Conservation (phyloP, 2,797 vertebrate species). For the Eidolon dupreanum region DNA sequence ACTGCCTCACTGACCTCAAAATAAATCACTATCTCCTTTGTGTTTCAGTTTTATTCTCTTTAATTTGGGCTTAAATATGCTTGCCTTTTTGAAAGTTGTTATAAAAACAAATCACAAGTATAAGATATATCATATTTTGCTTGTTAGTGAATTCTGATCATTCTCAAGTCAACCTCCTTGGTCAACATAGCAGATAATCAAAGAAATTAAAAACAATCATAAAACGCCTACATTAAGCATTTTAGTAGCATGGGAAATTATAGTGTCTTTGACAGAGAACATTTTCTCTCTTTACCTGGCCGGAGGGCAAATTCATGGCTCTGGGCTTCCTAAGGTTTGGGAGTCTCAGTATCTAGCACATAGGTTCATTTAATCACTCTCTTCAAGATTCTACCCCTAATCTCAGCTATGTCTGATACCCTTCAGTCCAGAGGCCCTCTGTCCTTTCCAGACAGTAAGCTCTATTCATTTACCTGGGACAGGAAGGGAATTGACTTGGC, state of each 20-base stretch:
- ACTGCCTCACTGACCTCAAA: neutral
- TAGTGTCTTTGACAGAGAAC: neutral
- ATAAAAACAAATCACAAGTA: neutral
- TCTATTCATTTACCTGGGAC: neutral
- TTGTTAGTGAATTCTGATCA: neutral
- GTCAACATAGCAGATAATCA: neutral
- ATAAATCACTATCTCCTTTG: neutral
- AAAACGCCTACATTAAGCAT: neutral
- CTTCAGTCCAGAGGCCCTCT: neutral
- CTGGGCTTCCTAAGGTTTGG: neutral
- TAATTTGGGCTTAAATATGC: neutral
- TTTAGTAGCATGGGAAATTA: neutral
- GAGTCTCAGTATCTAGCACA: neutral
- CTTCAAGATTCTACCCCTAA: neutral
- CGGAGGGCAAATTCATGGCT: neutral
- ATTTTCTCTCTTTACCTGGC: neutral
- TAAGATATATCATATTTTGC: neutral
- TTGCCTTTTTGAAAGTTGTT: neutral
- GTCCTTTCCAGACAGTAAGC: neutral
- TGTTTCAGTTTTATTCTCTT: conserved; percentile 29
- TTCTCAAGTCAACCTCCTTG: neutral
- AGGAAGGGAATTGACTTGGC: neutral
- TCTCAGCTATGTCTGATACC: neutral
- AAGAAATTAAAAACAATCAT: neutral
- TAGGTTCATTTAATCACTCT: neutral